phyloP scores from a whole-genome alignment of 1,140 invertebrate species.

The Sminthurides bifidus region DNA sequence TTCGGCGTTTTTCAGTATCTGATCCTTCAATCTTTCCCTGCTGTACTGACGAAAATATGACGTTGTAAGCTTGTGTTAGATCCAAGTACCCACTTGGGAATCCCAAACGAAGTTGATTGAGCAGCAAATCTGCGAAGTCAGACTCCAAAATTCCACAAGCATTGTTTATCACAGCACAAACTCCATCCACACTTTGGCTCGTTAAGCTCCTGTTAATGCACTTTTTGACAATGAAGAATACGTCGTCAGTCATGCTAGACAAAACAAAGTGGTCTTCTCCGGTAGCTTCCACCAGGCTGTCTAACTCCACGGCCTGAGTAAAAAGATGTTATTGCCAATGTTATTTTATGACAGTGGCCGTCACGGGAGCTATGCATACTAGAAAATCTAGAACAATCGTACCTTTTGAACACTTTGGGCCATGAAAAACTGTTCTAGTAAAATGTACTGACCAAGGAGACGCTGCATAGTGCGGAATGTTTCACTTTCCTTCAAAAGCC shows the following conservation, averaged over 20 bases:
- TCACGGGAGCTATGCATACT: no score
- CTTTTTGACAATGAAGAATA: constrained; percentile 95
- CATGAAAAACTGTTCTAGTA: constrained; percentile 91
- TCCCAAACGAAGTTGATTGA: constrained; percentile 57
- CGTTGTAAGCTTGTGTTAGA: constrained; percentile 59
- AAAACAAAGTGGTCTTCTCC: constrained; percentile 48
- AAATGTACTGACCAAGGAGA: constrained; percentile 75
- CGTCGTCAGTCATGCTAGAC: constrained; percentile 92
- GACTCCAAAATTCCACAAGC: constrained; percentile 76
- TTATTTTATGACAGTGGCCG: constrained; percentile 9
- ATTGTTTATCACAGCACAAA: constrained; percentile 94
- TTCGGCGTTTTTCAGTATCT: constrained; percentile 62
- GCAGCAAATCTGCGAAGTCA: constrained; percentile 65
- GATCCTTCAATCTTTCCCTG: constrained; percentile 66
- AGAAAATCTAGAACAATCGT: no score
- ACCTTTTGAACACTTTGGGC: constrained; percentile 83
- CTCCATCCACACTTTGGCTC: constrained; percentile 83
- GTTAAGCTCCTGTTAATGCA: constrained; percentile 79
- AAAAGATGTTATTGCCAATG: no score
- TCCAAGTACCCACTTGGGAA: constrained; percentile 78
- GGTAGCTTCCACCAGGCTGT: constrained; percentile 46
- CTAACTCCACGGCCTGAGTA: constrained; percentile 65
- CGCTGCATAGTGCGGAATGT: constrained; percentile 78
- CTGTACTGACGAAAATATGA: constrained; percentile 66
- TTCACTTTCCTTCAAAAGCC: constrained; percentile 60